These are phyloP conservation scores for Sisor rabdophorus DNA, from an alignment of 2,113 vertebrate species.

Conservation along the genomic window DNA sequence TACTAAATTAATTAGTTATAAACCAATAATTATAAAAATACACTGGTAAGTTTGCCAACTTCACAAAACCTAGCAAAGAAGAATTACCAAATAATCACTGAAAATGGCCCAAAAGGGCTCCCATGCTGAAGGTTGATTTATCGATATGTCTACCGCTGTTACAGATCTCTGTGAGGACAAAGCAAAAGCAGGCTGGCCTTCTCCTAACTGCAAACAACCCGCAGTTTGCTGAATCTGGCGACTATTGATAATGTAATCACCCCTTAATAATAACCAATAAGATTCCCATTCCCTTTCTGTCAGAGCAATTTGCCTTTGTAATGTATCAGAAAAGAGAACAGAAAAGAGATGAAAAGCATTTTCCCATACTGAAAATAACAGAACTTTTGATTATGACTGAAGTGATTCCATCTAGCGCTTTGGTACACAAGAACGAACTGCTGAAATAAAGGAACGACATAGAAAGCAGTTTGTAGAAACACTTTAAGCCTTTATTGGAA, in stretches of 20 bases:
- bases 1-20: no score
- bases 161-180: background rate
- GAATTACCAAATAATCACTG: background rate
- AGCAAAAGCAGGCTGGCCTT: background rate
- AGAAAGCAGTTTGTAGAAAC: slow-evolving; percentile 78
- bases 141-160: background rate
- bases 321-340: background rate
- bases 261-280: background rate
- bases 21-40: no score
- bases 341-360: background rate
- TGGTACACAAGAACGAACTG: background rate
- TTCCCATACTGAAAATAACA: background rate
- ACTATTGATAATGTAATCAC: background rate
- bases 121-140: background rate
- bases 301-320: background rate
- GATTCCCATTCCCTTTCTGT: background rate
- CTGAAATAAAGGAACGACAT: background rate
- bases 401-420: background rate
- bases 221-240: background rate
- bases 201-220: background rate
- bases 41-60: background rate
- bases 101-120: background rate
- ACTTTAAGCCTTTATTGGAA: slow-evolving; percentile 93
- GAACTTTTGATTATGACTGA: background rate
- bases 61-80: background rate